phyloP scores from a whole-genome alignment of 2,888 invertebrate species.

The Drosophila percnosoma region DNA sequence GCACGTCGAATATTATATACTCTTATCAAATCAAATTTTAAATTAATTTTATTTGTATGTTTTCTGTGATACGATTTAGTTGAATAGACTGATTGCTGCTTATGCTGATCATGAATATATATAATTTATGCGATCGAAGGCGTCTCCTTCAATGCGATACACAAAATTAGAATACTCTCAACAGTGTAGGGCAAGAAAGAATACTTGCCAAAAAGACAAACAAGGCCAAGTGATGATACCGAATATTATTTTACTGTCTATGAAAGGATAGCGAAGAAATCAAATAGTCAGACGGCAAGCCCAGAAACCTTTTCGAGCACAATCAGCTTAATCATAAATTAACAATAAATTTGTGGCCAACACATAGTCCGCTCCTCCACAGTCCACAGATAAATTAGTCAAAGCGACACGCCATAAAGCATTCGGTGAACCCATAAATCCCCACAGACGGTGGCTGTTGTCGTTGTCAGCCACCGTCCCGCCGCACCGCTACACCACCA shows the following conservation, averaged over 20 bases:
- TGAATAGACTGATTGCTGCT: neutral
- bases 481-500: neutral
- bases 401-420: constrained; percentile 84
- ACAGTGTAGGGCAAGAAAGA: neutral
- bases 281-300: constrained; percentile 11
- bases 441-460: constrained; percentile 67
- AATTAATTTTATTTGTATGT: neutral
- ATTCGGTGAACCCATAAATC: constrained; percentile 84
- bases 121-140: neutral
- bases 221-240: constrained; percentile 8
- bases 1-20: neutral
- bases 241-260: constrained; percentile 25
- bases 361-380: constrained; percentile 22
- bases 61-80: neutral
- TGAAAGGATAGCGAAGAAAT: constrained; percentile 21
- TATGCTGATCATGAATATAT: neutral
- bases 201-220: constrained; percentile 10
- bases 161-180: neutral
- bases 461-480: constrained; percentile 45
- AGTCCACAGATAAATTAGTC: constrained; percentile 82
- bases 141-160: neutral
- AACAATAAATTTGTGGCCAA: constrained; percentile 69
- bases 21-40: neutral
- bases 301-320: constrained; percentile 53
- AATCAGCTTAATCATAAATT: constrained; percentile 78